These are phyloP conservation scores for Ommatoiulus sabulosus DNA, from an alignment of 2,888 invertebrate genomes.

Conservation along the genomic window DNA sequence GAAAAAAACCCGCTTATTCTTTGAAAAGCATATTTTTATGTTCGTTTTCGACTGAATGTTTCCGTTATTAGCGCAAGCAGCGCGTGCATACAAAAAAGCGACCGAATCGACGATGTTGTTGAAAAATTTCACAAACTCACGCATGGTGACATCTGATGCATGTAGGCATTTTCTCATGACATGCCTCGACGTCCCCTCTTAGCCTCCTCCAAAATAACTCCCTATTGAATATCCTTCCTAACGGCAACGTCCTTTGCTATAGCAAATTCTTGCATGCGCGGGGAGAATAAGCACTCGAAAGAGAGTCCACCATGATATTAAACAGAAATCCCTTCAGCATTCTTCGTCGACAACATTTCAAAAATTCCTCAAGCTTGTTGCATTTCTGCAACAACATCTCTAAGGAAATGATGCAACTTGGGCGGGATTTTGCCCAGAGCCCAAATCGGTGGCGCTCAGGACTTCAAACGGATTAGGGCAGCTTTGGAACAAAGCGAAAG, in stretches of 20 bases:
- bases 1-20: no score
- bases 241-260: neutral
- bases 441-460: neutral
- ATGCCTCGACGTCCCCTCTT: neutral
- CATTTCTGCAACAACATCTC: neutral
- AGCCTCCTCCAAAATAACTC: neutral
- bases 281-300: neutral
- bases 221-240: neutral
- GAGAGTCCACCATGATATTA: slow-evolving; percentile 9
- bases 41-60: neutral
- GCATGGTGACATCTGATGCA: neutral
- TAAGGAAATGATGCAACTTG: neutral
- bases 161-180: neutral
- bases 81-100: neutral
- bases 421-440: neutral
- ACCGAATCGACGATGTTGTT: neutral
- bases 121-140: neutral
- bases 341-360: neutral
- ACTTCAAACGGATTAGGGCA: neutral
- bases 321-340: slow-evolving; percentile 25
- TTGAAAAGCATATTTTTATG: no score
- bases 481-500: neutral
- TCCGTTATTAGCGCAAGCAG: neutral
- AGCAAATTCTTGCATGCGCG: neutral
- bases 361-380: neutral